Conservation (phyloP, 2,888 invertebrate species). For the Rutpela maculata region DNA sequence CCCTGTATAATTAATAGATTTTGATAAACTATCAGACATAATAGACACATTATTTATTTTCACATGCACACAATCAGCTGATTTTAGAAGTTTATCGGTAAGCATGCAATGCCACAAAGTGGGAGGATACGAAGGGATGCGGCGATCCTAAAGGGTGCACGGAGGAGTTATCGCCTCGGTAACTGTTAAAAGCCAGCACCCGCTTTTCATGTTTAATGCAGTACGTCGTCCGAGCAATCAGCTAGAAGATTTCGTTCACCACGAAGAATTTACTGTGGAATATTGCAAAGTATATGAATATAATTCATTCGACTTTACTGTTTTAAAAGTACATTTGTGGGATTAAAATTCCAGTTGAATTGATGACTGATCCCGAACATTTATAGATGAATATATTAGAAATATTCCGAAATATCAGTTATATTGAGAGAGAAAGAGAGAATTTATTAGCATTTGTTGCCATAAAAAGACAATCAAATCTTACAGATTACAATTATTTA, state of each 20-base stretch:
- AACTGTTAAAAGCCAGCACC: slow-evolving; percentile 69
- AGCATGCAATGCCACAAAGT: too few relatives aligned
- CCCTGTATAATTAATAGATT: too few relatives aligned
- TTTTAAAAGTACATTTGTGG: neutral
- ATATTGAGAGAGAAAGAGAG: too few relatives aligned
- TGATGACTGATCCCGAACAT: neutral
- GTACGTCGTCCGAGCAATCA: slow-evolving; percentile 67
- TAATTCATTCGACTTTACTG: slow-evolving; percentile 7
- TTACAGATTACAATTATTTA: too few relatives aligned
- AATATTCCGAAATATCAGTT: too few relatives aligned
- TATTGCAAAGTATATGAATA: slow-evolving; percentile 1
- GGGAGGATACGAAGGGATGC: neutral
- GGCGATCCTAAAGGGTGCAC: slow-evolving; percentile 49
- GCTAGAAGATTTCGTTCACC: slow-evolving; percentile 62
- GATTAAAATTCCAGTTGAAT: neutral
- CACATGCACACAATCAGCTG: too few relatives aligned
- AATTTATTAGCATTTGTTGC: too few relatives aligned
- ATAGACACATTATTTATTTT: too few relatives aligned
- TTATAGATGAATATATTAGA: neutral
- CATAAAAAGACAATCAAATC: too few relatives aligned
- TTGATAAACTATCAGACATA: too few relatives aligned
- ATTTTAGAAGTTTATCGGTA: too few relatives aligned
- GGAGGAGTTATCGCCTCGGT: slow-evolving; percentile 69
- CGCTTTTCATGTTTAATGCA: slow-evolving; percentile 73
- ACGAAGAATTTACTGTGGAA: neutral